Evolutionary conservation across 2,113 vertebrate species (phyloP).

Genomic region (Reinhardtius hippoglossoides): DNA sequence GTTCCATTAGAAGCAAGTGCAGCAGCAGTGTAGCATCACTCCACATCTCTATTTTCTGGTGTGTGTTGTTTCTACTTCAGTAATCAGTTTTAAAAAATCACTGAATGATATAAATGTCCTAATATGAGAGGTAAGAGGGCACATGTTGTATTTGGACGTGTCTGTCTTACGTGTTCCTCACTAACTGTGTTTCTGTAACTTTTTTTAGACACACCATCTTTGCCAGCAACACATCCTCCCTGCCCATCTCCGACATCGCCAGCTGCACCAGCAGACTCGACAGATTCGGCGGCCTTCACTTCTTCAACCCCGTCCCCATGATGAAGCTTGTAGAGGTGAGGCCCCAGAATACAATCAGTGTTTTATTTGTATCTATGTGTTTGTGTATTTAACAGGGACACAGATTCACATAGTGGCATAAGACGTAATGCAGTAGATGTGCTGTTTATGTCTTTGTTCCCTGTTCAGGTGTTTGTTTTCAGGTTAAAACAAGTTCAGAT

Average conservation of each 20-base stretch:
- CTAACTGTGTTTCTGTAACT: background rate
- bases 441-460: no score
- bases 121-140: background rate
- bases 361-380: background rate
- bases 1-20: background rate
- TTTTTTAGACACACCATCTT: conserved; percentile 91
- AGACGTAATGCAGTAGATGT: background rate
- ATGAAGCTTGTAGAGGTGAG: conserved; percentile 97
- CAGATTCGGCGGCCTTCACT: conserved; percentile 94
- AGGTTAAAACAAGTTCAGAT: no score
- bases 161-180: background rate
- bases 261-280: conserved; percentile 92
- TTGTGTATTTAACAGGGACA: background rate
- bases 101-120: background rate
- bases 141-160: no score
- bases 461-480: no score
- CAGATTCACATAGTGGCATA: background rate
- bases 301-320: conserved; percentile 97
- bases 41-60: background rate
- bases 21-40: background rate
- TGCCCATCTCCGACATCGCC: conserved; percentile 90
- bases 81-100: background rate
- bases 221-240: conserved; percentile 96
- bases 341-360: background rate
- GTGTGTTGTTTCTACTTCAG: background rate